Evolutionary conservation across 2,797 vertebrate genomes (phyloP).

Genomic region (Liasis olivaceus): DNA sequence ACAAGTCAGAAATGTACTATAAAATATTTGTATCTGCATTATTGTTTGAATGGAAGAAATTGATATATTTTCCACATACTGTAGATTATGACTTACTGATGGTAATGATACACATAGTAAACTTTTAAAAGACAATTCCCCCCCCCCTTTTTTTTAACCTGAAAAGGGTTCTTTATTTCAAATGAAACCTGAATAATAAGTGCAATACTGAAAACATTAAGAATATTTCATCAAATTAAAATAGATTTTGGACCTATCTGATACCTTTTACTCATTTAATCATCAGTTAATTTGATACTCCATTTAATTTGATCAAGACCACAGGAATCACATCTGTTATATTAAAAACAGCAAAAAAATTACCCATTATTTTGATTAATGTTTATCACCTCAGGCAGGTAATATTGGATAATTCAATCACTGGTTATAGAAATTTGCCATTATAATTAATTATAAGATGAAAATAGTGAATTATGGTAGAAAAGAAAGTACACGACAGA

Average conservation of each 20-base stretch:
- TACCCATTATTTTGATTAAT: constrained; percentile 68
- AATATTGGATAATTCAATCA: constrained; percentile 70
- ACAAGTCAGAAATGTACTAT: not conserved
- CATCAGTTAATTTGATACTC: constrained; percentile 65
- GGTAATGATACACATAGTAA: not conserved
- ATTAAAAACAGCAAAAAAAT: constrained; percentile 70
- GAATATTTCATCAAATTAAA: constrained; percentile 67
- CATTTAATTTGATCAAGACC: constrained; percentile 71
- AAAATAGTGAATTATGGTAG: constrained; percentile 47
- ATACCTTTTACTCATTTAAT: constrained; percentile 67
- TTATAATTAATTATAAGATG: constrained; percentile 70
- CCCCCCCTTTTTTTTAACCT: not conserved
- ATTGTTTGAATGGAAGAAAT: not conserved
- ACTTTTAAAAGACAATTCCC: not conserved
- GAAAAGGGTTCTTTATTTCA: constrained; percentile 14
- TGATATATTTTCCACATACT: not conserved
- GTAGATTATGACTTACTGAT: not conserved
- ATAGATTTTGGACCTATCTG: constrained; percentile 61
- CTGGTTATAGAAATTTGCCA: constrained; percentile 61
- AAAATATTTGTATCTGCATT: not conserved
- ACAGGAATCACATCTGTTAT: constrained; percentile 63
- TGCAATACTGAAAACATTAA: constrained; percentile 44
- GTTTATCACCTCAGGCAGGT: constrained; percentile 65
- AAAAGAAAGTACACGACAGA: constrained; percentile 55
- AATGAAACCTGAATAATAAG: constrained; percentile 47